Conservation (phyloP, 2,888 invertebrate species). For the Silvanus unidentatus region DNA sequence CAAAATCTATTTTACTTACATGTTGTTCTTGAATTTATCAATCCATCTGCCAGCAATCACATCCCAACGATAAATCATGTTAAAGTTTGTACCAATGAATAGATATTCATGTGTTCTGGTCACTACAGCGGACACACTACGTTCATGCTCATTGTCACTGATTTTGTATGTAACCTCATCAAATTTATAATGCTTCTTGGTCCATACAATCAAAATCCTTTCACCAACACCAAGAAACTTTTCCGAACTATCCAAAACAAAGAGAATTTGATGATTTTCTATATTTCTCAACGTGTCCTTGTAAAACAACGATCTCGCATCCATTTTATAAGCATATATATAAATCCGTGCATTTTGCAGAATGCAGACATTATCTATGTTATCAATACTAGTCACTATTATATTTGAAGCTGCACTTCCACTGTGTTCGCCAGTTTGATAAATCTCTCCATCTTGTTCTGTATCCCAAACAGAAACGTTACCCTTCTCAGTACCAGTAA, state of each 20-base stretch:
- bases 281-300: conserved; percentile 1
- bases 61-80: conserved; percentile 45
- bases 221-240: background rate
- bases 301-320: conserved; percentile 10
- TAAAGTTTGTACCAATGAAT: conserved; percentile 43
- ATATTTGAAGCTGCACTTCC: conserved; percentile 1
- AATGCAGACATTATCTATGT: no score
- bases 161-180: no score
- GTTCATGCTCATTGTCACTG: conserved; percentile 13
- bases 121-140: conserved; percentile 40
- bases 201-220: background rate
- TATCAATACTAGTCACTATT: background rate
- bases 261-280: conserved; percentile 5
- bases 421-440: conserved; percentile 11
- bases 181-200: no score
- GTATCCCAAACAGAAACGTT: conserved; percentile 25
- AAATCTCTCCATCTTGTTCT: conserved; percentile 10
- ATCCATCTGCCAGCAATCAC: conserved; percentile 20
- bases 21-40: background rate
- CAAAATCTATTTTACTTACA: conserved; percentile 14
- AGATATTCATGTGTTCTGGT: conserved; percentile 37
- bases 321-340: no score
- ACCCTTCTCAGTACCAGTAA: conserved; percentile 21
- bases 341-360: no score
- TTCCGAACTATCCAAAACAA: conserved; percentile 6